Evolutionary conservation across 2,888 invertebrate genomes (phyloP).

Genomic region (Coremacera marginata): DNA sequence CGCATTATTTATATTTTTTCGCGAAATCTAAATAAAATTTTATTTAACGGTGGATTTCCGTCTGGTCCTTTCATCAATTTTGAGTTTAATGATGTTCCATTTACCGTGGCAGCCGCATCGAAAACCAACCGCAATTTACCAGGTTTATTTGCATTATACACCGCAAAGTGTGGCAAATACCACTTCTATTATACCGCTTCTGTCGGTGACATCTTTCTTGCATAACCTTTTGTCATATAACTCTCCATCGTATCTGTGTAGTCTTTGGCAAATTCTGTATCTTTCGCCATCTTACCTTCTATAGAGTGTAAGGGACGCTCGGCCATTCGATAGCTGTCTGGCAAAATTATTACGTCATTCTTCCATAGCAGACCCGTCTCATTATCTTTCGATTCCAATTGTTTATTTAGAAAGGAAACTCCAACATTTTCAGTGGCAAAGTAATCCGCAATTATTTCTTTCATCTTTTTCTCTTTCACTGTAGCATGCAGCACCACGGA

Average conservation of each 20-base stretch:
- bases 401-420: too few relatives aligned
- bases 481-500: too few relatives aligned
- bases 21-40: neutral
- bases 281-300: neutral
- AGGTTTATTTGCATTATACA: neutral
- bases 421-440: too few relatives aligned
- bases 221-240: neutral
- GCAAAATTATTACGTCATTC: neutral
- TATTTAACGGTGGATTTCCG: too few relatives aligned
- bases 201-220: neutral
- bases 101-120: neutral
- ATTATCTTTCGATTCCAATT: neutral
- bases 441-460: too few relatives aligned
- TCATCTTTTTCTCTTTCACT: too few relatives aligned
- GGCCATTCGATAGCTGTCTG: neutral
- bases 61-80: neutral
- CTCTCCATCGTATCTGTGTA: neutral
- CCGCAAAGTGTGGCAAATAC: neutral
- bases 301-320: neutral
- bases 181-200: neutral
- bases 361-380: neutral
- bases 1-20: neutral
- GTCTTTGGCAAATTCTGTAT: neutral
- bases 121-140: neutral
- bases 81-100: neutral